phyloP scores from a whole-genome alignment of 2,797 vertebrate species.

The Rousettus madagascariensis region DNA sequence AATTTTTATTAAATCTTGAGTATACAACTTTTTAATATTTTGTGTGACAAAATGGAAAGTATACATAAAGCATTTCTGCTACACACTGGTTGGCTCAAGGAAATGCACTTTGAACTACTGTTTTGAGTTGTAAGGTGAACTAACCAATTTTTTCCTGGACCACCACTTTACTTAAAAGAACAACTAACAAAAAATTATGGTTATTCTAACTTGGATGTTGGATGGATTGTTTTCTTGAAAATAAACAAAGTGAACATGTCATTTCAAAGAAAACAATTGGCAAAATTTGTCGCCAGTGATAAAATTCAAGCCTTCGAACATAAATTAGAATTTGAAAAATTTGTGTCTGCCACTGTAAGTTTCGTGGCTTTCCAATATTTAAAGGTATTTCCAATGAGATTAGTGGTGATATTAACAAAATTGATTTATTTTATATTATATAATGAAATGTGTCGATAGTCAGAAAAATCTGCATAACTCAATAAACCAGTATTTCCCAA shows the following conservation, averaged over 20 bases:
- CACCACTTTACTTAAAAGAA: slow-evolving; percentile 14
- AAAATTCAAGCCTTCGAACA: slow-evolving; percentile 32
- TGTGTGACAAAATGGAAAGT: neutral
- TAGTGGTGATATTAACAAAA: neutral
- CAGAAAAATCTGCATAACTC: neutral
- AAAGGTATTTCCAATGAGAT: neutral
- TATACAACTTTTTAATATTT: neutral
- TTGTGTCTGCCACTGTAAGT: neutral
- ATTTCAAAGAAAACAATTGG: slow-evolving; percentile 12
- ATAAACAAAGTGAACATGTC: neutral
- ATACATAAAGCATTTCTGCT: slow-evolving; percentile 25
- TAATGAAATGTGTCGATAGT: neutral
- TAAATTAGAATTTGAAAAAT: slow-evolving; percentile 46
- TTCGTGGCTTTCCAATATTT: slow-evolving; percentile 5
- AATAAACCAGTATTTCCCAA: slow-evolving; percentile 20
- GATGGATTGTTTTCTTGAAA: slow-evolving; percentile 33
- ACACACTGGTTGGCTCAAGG: neutral
- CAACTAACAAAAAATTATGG: neutral
- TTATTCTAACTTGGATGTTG: neutral
- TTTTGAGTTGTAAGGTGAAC: neutral
- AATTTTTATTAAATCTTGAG: slow-evolving; percentile 4
- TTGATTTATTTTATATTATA: neutral
- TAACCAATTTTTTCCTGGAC: neutral
- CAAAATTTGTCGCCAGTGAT: neutral
- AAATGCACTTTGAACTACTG: neutral